Evolutionary conservation across 2,888 invertebrate genomes (phyloP).

Genomic region (Nowickia ferox): DNA sequence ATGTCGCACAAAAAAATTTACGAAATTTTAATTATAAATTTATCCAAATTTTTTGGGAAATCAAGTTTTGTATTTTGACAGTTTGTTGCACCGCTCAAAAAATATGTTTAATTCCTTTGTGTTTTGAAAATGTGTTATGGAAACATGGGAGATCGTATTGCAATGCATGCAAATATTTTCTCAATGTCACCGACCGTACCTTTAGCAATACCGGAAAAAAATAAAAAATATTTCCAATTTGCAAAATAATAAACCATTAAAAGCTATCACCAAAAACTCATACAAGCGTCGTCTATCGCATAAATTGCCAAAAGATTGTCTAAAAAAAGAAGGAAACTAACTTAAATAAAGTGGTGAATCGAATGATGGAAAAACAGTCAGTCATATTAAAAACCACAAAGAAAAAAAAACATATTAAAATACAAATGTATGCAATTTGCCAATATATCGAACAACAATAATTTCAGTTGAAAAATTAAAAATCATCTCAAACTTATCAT

Average conservation of each 20-base stretch:
- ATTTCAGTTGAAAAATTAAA: constrained; percentile 13
- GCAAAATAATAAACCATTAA: constrained; percentile 33
- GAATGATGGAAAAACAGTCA: constrained; percentile 21
- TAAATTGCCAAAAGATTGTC: not conserved
- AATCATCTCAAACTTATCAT: constrained; percentile 26
- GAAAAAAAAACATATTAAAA: constrained; percentile 2
- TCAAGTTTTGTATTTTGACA: too few species aligned
- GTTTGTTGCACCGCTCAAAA: too few species aligned
- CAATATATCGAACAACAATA: constrained; percentile 57
- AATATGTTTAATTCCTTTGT: too few species aligned
- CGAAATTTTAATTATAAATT: too few species aligned
- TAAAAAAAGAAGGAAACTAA: constrained; percentile 1
- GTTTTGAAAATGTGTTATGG: too few species aligned
- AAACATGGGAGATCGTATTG: too few species aligned
- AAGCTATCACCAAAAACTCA: constrained; percentile 9
- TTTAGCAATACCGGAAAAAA: constrained; percentile 53
- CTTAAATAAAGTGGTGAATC: not conserved
- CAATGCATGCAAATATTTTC: too few species aligned
- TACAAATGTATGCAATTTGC: constrained; percentile 20
- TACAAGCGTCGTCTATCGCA: not conserved
- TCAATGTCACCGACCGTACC: too few species aligned
- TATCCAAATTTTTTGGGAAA: too few species aligned
- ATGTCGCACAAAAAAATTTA: too few species aligned
- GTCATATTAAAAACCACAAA: constrained; percentile 4
- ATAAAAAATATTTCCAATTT: not conserved